phyloP scores from a whole-genome alignment of 2,797 vertebrate genomes.

The Rousettus madagascariensis region DNA sequence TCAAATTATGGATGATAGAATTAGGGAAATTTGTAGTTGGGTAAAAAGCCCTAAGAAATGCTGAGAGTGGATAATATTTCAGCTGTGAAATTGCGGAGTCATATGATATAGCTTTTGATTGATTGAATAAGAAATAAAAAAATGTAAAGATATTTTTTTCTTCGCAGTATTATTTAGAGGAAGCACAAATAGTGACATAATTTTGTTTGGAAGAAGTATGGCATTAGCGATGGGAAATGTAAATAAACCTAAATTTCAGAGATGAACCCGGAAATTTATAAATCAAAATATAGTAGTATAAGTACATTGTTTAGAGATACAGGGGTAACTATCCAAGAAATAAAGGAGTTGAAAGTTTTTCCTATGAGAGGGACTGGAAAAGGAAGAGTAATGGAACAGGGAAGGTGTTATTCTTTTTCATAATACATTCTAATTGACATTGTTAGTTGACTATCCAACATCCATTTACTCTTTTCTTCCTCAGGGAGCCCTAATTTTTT shows the following conservation, averaged over 20 bases:
- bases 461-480: background rate
- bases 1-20: background rate
- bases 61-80: background rate
- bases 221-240: background rate
- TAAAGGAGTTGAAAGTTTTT: background rate
- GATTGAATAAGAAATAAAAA: conserved; percentile 2
- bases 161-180: background rate
- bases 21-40: background rate
- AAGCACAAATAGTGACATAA: background rate
- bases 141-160: background rate
- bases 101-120: background rate
- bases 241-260: background rate
- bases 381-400: background rate
- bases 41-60: background rate
- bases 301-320: background rate
- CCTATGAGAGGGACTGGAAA: background rate
- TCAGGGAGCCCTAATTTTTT: background rate
- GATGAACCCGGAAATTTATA: background rate
- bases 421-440: background rate
- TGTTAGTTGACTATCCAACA: background rate
- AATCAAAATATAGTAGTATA: background rate
- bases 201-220: background rate
- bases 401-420: background rate
- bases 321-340: background rate
- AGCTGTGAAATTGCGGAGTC: background rate